These are phyloP conservation scores for Aplodontia rufa DNA, from an alignment of 2,113 vertebrate species.

Conservation along the genomic window DNA sequence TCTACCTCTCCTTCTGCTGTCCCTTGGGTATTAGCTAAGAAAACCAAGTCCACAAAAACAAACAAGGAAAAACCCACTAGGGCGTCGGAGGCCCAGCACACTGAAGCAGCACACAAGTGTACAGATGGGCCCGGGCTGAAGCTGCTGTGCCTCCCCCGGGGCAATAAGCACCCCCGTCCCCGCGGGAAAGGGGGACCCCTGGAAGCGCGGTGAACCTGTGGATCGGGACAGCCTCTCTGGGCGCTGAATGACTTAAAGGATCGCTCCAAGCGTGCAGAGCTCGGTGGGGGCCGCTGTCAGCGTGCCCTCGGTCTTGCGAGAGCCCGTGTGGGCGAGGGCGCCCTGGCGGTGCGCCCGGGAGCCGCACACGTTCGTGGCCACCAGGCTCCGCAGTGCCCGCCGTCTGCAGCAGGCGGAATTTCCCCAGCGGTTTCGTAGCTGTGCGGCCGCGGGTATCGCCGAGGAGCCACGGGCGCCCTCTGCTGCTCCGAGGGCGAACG, in stretches of 20 bases:
- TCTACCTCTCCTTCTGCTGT: neutral
- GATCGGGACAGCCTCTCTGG: neutral
- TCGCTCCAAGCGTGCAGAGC: neutral
- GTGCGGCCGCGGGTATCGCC: fast-evolving
- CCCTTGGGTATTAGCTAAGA: neutral
- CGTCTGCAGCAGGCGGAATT: neutral
- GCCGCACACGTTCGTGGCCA: neutral
- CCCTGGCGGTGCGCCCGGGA: neutral
- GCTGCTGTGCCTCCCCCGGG: neutral
- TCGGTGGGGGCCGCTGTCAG: fast-evolving
- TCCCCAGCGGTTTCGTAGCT: neutral
- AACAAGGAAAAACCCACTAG: too few species aligned
- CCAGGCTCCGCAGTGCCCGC: neutral
- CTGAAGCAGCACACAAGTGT: neutral
- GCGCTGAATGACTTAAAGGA: too few species aligned
- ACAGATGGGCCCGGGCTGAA: neutral
- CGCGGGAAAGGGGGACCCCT: neutral
- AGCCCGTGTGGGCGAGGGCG: neutral
- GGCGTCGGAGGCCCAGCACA: too few species aligned
- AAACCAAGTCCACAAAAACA: too few species aligned
- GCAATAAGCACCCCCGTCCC: neutral
- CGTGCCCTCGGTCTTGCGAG: neutral
- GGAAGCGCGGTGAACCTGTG: fast-evolving
- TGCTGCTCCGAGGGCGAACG: neutral
- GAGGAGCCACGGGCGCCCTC: constrained; percentile 7